A percentile compares a stretch with the other conserved stretches of the same genome.
Evolutionary conservation across 2,888 invertebrate species (phyloP).

Genomic region (Gnatocerus cornutus): DNA sequence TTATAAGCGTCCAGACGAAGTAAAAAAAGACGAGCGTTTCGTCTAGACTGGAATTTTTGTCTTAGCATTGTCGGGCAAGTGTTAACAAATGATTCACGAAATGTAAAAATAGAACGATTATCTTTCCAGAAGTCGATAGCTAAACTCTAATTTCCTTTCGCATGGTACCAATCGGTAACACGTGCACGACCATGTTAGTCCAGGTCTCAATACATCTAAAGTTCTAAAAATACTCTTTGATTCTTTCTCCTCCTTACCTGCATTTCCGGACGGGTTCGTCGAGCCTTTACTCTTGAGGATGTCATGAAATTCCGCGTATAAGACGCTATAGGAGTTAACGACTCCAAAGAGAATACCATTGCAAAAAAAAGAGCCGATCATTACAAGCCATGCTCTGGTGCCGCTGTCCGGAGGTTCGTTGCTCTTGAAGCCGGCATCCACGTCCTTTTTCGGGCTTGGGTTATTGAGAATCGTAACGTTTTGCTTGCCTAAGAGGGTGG

Average conservation of each 20-base stretch:
- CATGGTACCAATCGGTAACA: conserved; percentile 4
- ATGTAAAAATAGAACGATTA: conserved; percentile 1
- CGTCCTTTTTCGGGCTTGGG: conserved; percentile 21
- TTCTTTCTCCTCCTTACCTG: conserved; percentile 75
- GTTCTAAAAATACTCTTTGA: no score
- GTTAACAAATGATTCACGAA: conserved; percentile 14
- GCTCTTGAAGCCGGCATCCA: conserved; percentile 23
- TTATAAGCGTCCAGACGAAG: conserved; percentile 1
- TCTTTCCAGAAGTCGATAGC: neutral
- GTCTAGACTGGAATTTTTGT: conserved; percentile 10
- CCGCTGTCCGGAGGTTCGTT: conserved; percentile 83
- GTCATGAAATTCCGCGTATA: conserved; percentile 81
- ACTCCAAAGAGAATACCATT: conserved; percentile 94
- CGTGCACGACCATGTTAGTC: conserved; percentile 22
- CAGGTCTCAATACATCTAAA: conserved; percentile 11
- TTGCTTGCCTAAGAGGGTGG: conserved; percentile 37
- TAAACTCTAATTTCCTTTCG: neutral
- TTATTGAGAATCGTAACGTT: conserved; percentile 12
- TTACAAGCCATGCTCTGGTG: conserved; percentile 84
- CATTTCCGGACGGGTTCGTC: conserved; percentile 84
- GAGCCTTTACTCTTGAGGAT: conserved; percentile 78
- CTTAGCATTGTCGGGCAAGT: neutral
- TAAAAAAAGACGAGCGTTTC: conserved; percentile 3
- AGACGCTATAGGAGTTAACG: conserved; percentile 90
- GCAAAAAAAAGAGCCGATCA: conserved; percentile 89